Conservation (phyloP, 2,888 invertebrate species). For the Watsonalla binaria region DNA sequence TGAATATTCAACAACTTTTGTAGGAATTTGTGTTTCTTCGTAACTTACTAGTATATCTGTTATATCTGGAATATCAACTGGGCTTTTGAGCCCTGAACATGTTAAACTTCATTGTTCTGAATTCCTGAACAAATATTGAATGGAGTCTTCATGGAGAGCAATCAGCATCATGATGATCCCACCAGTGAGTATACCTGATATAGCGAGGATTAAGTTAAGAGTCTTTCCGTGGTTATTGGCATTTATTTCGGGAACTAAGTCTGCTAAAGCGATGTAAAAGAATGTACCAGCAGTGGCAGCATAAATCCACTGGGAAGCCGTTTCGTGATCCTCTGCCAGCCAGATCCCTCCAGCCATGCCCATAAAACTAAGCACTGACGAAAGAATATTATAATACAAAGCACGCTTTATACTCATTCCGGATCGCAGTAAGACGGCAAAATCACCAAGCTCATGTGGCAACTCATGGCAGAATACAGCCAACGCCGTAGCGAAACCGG, state of each 20-base stretch:
- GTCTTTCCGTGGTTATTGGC: conserved; percentile 72
- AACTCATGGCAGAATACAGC: conserved; percentile 90
- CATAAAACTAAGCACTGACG: conserved; percentile 86
- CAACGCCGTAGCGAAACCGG: conserved; percentile 86
- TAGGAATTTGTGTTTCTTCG: no score
- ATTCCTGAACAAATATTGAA: conserved; percentile 70
- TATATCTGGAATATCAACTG: no score
- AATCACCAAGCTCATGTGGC: conserved; percentile 90
- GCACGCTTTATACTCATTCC: conserved; percentile 86
- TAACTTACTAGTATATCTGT: no score
- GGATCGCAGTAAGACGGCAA: conserved; percentile 86
- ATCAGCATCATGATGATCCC: conserved; percentile 86
- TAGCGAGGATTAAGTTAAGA: conserved; percentile 79
- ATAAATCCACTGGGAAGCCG: conserved; percentile 87
- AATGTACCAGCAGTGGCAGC: conserved; percentile 89
- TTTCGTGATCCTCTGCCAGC: conserved; percentile 83
- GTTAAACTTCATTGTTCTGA: conserved; percentile 50
- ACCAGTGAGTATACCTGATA: conserved; percentile 82
- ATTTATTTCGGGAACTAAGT: conserved; percentile 84
- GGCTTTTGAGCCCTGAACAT: not conserved
- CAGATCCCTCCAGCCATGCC: conserved; percentile 86
- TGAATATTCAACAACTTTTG: no score
- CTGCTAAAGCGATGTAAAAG: conserved; percentile 88
- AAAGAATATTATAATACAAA: conserved; percentile 84
- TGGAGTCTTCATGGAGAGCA: conserved; percentile 83